Base-by-base conservation (phyloP, 1,140 invertebrate genomes). In the Cotesia vestalis region DNA sequence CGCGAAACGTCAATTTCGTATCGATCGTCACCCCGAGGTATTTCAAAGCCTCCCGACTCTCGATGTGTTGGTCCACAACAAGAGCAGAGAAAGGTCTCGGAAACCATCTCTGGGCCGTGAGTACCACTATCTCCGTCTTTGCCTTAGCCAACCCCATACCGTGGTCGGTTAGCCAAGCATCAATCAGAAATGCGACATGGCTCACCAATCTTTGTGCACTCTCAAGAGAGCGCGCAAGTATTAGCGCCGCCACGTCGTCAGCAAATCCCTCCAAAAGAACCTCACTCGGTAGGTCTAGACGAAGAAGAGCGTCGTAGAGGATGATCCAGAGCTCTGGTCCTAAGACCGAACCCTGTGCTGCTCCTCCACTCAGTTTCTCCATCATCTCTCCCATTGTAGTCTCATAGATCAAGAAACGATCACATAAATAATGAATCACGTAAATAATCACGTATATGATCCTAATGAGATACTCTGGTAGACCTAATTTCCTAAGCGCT, bases 291-390 rank as follows among this genome's bases (percentile, higher is more conserved):
- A 80, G 69, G 1, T 79, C 63, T 20, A 80, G 14, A 2, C 72
- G 20, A 11, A 84, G 72, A 0, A 85, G 34, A 11, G 51, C 73
- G 57, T 85, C 80, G 27, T 84, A 84, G 0, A 72, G 27, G 2
- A 76, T 55, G 53, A 82, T 83, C 81, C 82, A 83, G 0, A 84
- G 69, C 11, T 77, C 76, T 0, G 80, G 83, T 1, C 81, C 80
- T 0, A 82, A 66, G 3, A 82, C 72, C 2, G 77, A 80, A 0
- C 81, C 81, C 61, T 85, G 80, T 2, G 82, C 78, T 0, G 66
- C 74, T 34, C 76, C 76, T 3, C 73, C 73, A 4, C 73, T 73
- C 12, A 79, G 14, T 3, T 40, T 4, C 46, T 51, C 73, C 3
- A 3, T 52, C 4, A 11, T 36, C 4, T 3, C 11, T 6, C 76